These are phyloP conservation scores for Coreius guichenoti DNA, from an alignment of 2,797 vertebrate genomes.

Conservation along the genomic window DNA sequence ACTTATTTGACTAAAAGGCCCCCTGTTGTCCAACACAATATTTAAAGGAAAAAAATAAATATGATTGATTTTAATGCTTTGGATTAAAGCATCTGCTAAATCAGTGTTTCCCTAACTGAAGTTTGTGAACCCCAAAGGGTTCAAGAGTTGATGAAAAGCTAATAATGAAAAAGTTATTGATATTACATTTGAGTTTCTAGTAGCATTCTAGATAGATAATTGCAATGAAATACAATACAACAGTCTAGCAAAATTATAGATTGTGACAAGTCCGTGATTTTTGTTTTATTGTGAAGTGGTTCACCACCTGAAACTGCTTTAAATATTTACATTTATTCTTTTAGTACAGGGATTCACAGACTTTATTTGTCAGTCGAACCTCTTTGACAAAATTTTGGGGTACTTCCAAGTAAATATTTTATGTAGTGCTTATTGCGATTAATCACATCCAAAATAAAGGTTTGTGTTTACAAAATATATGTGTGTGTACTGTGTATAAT, in stretches of 20 bases:
- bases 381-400: neutral
- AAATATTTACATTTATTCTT: neutral
- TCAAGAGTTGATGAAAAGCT: neutral
- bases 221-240: neutral
- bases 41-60: neutral
- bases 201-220: neutral
- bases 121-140: neutral
- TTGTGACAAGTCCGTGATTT: neutral
- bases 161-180: neutral
- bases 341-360: neutral
- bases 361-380: too few relatives aligned
- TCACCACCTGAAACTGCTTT: neutral
- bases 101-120: neutral
- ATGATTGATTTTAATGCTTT: neutral
- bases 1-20: neutral
- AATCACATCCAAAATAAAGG: too few relatives aligned
- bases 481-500: too few relatives aligned
- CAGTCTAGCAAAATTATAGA: neutral
- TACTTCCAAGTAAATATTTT: too few relatives aligned
- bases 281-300: neutral
- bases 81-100: neutral
- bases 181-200: neutral
- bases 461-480: too few relatives aligned
- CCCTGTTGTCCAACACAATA: neutral
- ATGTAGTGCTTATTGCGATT: too few relatives aligned